Evolutionary conservation across 2,113 vertebrate species (phyloP), one percentile per base, ranked within the genome.

Genomic region (Ceuthmochares aereus): DNA sequence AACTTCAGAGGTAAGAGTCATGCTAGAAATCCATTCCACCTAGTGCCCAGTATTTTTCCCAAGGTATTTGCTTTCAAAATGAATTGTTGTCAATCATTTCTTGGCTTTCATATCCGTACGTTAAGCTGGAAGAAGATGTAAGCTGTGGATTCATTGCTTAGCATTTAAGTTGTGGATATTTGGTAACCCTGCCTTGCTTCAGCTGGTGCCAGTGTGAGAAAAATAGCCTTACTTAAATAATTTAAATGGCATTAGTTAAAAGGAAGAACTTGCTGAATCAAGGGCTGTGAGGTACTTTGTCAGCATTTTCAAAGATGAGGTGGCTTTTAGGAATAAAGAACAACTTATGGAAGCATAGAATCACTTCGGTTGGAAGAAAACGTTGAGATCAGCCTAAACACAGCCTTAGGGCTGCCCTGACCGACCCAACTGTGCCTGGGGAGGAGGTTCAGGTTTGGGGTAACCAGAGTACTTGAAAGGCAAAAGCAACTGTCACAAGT

Each of bases 221-320:
- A 84, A 90, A 84, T 37, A 27, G 42, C 55, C 36, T 70, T 36
- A 42, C 72, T 87, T 75, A 80, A 72, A 56, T n/a, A 30, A 52
- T 59, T 45, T 52, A 64, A 76, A 77, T 58, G 26, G 58, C n/a
- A 58, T 90, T 84, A 45, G 76, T 64, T 87, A 84, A 60, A 88
- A 80, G 30, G 78, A 72, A 77, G 78, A 84, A 92, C 68, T 47
- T 81, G 89, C 89, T 90, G 68, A 78, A 64, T 74, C 52, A 88
- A 84, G 73, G 73, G 37, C 45, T 70, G 68, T n/a, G 43, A 84
- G 42, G 29, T 42, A 40, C 82, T 29, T 73, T 34, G 79, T 80
- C 86, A 90, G 89, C 89, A 66, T 60, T 94, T 90, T 67, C 68
- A 80, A 67, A 84, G 36, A 32, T 30, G n/a, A 69, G 25, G 30